Conservation (phyloP, 2,113 vertebrate genomes). For the Corythaeola cristata region DNA sequence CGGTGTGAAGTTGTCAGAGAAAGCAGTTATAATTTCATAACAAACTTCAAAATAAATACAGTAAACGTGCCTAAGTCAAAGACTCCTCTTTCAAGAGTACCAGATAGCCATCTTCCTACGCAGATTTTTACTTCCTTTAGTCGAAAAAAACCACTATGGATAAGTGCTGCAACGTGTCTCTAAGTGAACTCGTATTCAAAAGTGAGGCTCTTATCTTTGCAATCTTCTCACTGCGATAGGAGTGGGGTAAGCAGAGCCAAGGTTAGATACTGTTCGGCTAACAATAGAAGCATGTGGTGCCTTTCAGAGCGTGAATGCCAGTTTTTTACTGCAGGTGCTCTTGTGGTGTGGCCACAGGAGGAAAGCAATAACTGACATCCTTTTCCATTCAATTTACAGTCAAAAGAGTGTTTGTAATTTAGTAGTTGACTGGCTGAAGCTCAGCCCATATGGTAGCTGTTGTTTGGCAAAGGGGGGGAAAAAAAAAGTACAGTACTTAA, state of each 20-base stretch:
- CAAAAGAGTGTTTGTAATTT: constrained; percentile 70
- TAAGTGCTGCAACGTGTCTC: neutral
- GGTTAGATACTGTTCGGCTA: constrained; percentile 37
- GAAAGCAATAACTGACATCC: constrained; percentile 70
- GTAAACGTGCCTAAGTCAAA: neutral
- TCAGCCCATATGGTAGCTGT: constrained; percentile 73
- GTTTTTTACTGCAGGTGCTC: constrained; percentile 72
- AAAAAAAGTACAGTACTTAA: constrained; percentile 36
- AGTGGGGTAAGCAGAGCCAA: constrained; percentile 46
- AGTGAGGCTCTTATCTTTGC: constrained; percentile 37
- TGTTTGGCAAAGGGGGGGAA: constrained; percentile 20
- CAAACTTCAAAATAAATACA: neutral
- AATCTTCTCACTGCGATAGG: constrained; percentile 1
- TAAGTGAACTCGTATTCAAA: neutral
- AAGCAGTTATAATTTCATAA: neutral
- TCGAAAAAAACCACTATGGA: neutral
- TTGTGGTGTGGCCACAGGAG: constrained; percentile 70
- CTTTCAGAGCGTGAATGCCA: constrained; percentile 62
- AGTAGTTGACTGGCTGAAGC: constrained; percentile 67
- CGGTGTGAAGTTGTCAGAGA: neutral
- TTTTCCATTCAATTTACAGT: constrained; percentile 71
- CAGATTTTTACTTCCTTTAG: neutral
- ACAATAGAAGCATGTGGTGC: constrained; percentile 65
- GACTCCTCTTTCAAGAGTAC: neutral
- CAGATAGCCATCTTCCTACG: constrained; percentile 9